Conservation (phyloP, 2,888 invertebrate genomes). For the Parnassius orleans region DNA sequence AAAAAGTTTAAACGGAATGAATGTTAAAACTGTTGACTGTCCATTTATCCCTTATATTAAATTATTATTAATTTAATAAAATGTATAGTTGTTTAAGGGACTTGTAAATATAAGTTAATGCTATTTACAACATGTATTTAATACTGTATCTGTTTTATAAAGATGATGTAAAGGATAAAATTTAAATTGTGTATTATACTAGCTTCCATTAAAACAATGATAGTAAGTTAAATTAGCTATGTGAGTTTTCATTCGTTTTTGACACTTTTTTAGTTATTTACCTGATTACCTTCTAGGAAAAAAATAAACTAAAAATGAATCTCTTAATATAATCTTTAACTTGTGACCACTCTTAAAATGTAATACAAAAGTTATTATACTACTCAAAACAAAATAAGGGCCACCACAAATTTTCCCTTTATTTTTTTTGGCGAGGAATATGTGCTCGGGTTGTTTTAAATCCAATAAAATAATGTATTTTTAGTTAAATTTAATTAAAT, state of each 20-base stretch:
- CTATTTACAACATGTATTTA: slow-evolving; percentile 72
- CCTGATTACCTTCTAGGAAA: slow-evolving; percentile 30
- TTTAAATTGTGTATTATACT: slow-evolving; percentile 69
- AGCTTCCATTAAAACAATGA: slow-evolving; percentile 66
- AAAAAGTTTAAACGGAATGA: slow-evolving; percentile 77
- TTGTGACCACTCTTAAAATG: slow-evolving; percentile 7
- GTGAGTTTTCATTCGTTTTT: slow-evolving; percentile 34
- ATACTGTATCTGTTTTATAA: slow-evolving; percentile 76
- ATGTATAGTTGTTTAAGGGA: slow-evolving; percentile 68
- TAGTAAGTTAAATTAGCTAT: slow-evolving; percentile 38
- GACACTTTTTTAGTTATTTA: slow-evolving; percentile 29
- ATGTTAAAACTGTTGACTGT: slow-evolving; percentile 62
- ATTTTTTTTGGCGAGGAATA: too few relatives aligned
- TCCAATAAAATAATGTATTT: too few relatives aligned
- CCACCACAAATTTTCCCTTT: too few relatives aligned
- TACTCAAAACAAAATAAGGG: too few relatives aligned
- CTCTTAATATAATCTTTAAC: slow-evolving; percentile 19
- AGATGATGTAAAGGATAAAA: slow-evolving; percentile 68
- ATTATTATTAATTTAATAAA: slow-evolving; percentile 71
- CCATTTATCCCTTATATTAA: slow-evolving; percentile 66
- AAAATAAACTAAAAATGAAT: slow-evolving; percentile 34
- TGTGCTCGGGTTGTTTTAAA: too few relatives aligned
- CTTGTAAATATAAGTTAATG: slow-evolving; percentile 75
- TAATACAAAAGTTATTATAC: too few relatives aligned
- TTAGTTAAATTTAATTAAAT: too few relatives aligned